Base-by-base conservation (phyloP, 35 echinoderm and acorn worm genomes). In the Patiria miniata region DNA sequence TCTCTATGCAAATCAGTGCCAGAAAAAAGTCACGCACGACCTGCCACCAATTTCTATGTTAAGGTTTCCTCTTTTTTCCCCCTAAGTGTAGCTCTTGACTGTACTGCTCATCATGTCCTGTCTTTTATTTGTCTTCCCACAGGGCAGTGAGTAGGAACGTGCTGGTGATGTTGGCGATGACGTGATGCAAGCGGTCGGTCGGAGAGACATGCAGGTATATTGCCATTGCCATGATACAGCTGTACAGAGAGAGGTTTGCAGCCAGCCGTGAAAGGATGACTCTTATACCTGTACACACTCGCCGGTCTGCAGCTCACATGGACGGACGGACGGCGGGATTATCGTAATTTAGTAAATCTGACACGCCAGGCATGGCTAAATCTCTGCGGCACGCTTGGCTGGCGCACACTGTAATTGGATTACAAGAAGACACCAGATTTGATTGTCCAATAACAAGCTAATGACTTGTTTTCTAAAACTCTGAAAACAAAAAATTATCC, bases 171-270 rank as follows among this genome's bases (percentile, higher is more conserved):
- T 32, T 73, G 65, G 29, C 65, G 65, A 73, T 73, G 65, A 73
- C 26, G 65, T 73, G 26, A 28, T 73, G 65, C 21, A 30, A 73
- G 65, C 34, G 65, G 34, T 73, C 34, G 65, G 65, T 73, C 15
- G 29, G 23, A 73, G 65, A 73, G 23, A 73, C 42, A 47, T 6
- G 42, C 42, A 73, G 34, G 65, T 73, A n/a, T n/a, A 73, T 73
- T 34, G 34, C 19, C 65, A 7, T 5, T 32, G 15, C 65, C 65
- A 73, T n/a, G n/a, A n/a, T n/a, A n/a, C n/a, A n/a, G n/a, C n/a
- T n/a, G n/a, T 23, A 73, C 26, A 73, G 65, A 73, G 65, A 18
- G n/a, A 73, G 65, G 42, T 73, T 73, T 73, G 65, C 65, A 73
- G 65, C 30, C 26, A 73, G 65, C 19, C 65, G 34, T n/a, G 23